A percentile compares a stretch with the other conserved stretches of the same genome.
These are phyloP conservation scores for Sinocyclocheilus grahami DNA, from an alignment of 2,113 vertebrate genomes.

Conservation along the genomic window DNA sequence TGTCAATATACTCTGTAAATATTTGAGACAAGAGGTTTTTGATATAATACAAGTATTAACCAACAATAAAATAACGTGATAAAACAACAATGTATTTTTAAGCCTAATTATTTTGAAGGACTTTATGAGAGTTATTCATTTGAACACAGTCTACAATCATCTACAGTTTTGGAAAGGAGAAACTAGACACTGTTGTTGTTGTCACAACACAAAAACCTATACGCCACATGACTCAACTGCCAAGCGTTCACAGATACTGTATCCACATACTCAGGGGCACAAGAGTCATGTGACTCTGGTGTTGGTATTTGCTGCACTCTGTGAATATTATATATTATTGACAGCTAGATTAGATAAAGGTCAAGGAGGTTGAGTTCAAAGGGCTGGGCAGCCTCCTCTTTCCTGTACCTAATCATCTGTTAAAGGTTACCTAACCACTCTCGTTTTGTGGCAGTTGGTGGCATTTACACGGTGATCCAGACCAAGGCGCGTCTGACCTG, in stretches of 20 bases:
- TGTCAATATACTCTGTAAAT: background rate
- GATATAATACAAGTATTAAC: background rate
- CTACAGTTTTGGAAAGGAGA: background rate
- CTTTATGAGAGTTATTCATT: background rate
- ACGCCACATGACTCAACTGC: background rate
- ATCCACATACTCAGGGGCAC: background rate
- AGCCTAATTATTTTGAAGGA: background rate
- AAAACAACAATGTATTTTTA: background rate
- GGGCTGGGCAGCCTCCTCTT: background rate
- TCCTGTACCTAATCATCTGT: background rate
- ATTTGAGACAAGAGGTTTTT: background rate
- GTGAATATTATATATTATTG: constrained; percentile 4
- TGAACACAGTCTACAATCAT: background rate
- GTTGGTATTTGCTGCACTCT: constrained; percentile 15
- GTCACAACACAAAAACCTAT: constrained; percentile 19
- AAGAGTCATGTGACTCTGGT: constrained; percentile 1
- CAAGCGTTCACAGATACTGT: background rate
- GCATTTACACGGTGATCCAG: constrained; percentile 95
- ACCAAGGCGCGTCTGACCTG: constrained; percentile 90
- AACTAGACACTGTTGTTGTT: constrained; percentile 21
- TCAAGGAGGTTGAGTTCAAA: background rate
- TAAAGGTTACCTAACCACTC: constrained; percentile 1
- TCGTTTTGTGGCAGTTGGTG: constrained; percentile 79
- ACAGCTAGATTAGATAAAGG: constrained; percentile 22
- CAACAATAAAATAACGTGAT: background rate